A percentile compares a stretch with the other conserved stretches of the same genome.
Conservation (phyloP, 2,888 invertebrate genomes). For the Lissonota sp. region DNA sequence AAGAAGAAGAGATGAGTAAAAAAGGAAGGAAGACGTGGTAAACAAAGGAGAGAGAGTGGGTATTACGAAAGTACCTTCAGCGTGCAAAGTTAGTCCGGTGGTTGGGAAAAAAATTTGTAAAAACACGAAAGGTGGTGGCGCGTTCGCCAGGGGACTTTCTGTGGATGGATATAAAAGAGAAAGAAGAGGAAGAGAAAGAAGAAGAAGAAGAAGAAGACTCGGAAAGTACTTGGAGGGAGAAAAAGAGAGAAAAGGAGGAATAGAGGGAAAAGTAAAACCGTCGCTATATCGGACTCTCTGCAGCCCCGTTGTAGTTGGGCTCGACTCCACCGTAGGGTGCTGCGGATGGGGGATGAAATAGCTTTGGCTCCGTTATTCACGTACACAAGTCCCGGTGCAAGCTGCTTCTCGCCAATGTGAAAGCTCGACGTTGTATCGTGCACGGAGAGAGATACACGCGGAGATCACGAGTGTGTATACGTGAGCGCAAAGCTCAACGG, state of each 20-base stretch:
- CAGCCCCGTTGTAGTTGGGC: slow-evolving; percentile 37
- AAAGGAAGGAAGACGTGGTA: slow-evolving; percentile 25
- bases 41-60: slow-evolving; percentile 39
- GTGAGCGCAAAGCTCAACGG: slow-evolving; percentile 55
- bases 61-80: slow-evolving; percentile 41
- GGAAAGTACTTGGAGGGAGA: slow-evolving; percentile 15
- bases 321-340: slow-evolving; percentile 18
- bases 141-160: slow-evolving; percentile 23
- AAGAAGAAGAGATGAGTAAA: slow-evolving; percentile 23
- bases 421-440: not conserved
- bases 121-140: slow-evolving; percentile 59
- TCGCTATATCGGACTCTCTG: slow-evolving; percentile 33
- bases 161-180: slow-evolving; percentile 32
- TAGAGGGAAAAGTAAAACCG: slow-evolving; percentile 21
- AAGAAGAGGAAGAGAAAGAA: slow-evolving; percentile 2
- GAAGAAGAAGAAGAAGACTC: not conserved
- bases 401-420: slow-evolving; percentile 40
- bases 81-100: slow-evolving; percentile 54
- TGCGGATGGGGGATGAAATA: slow-evolving; percentile 29
- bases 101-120: slow-evolving; percentile 63
- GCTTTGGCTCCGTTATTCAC: slow-evolving; percentile 35
- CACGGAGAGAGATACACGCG: slow-evolving; percentile 40
- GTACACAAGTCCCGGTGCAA: slow-evolving; percentile 22
- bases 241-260: too few relatives aligned
- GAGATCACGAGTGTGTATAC: slow-evolving; percentile 64